phyloP scores from a whole-genome alignment of 2,113 vertebrate species.

The Dicerorhinus sumatrensis region DNA sequence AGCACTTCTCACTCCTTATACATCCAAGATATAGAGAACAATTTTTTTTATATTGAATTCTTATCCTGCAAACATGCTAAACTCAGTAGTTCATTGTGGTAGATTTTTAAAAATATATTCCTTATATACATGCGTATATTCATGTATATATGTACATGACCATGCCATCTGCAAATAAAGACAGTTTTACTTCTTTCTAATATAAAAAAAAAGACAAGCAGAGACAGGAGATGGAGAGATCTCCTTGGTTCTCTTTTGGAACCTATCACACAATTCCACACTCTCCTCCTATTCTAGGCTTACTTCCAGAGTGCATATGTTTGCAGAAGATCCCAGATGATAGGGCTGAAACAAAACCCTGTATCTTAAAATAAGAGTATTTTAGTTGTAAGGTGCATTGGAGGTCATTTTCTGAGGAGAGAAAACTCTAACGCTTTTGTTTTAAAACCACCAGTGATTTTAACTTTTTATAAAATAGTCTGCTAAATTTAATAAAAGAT shows the following conservation, averaged over 20 bases:
- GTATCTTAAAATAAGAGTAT: neutral
- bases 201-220: neutral
- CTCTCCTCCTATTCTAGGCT: neutral
- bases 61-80: neutral
- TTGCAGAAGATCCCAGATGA: neutral
- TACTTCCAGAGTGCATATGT: neutral
- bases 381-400: neutral
- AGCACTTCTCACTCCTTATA: neutral
- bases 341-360: neutral
- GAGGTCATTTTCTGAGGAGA: neutral
- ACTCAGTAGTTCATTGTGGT: neutral
- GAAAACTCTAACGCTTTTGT: neutral
- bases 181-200: neutral
- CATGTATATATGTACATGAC: neutral
- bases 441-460: constrained; percentile 12
- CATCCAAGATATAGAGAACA: neutral
- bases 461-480: neutral
- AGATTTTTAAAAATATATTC: neutral
- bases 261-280: neutral
- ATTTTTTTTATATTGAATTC: neutral
- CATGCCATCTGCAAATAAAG: neutral
- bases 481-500: constrained; percentile 23
- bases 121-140: neutral
- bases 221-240: neutral
- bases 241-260: neutral